Conservation (phyloP, 1,140 invertebrate genomes). For the Neocloeon triangulifer region DNA sequence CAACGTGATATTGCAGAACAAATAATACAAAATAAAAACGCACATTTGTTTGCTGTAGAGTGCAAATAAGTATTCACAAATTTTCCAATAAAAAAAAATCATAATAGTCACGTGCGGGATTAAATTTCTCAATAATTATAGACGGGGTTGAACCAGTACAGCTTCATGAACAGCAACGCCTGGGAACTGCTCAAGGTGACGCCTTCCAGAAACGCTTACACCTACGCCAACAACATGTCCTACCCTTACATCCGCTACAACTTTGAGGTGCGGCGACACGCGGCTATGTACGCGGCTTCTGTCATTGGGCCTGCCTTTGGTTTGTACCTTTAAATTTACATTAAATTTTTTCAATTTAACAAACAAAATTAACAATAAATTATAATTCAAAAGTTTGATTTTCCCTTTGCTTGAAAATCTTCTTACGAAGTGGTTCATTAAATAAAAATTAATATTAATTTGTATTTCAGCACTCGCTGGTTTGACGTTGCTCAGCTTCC, state of each 20-base stretch:
- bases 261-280: constrained; percentile 20
- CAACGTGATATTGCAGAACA: too few relatives aligned
- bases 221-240: constrained; percentile 18
- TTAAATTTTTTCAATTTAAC: constrained; percentile 2
- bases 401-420: background rate
- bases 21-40: too few relatives aligned
- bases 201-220: constrained; percentile 10
- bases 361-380: constrained; percentile 2
- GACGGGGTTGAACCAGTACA: constrained; percentile 12
- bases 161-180: constrained; percentile 13
- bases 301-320: constrained; percentile 22
- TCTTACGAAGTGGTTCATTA: too few relatives aligned
- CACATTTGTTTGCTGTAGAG: too few relatives aligned
- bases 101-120: too few relatives aligned
- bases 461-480: constrained; percentile 18
- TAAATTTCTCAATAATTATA: too few relatives aligned
- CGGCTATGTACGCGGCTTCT: constrained; percentile 14
- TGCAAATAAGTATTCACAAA: too few relatives aligned
- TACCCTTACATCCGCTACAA: constrained; percentile 20
- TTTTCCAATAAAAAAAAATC: too few relatives aligned
- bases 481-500: constrained; percentile 19
- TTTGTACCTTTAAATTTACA: constrained; percentile 12
- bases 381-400: background rate
- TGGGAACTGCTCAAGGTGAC: constrained; percentile 16
- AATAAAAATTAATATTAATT: constrained; percentile 4